These are phyloP conservation scores for Netta rufina DNA, from an alignment of 2,797 vertebrate genomes.

Conservation along the genomic window DNA sequence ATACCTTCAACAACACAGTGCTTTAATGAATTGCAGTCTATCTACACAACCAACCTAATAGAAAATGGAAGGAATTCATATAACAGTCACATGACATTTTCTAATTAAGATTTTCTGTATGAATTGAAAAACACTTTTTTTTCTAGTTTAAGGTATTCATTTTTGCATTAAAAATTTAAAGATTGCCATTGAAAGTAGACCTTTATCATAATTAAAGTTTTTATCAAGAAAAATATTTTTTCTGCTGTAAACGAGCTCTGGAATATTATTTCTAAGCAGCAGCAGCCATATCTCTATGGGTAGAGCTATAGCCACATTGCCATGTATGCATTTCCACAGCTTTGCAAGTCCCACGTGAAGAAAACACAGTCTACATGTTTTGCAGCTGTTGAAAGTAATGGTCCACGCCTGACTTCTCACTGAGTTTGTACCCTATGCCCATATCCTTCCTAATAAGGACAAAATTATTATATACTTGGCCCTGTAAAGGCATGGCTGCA, in stretches of 20 bases:
- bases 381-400: not conserved
- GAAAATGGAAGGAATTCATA: not conserved
- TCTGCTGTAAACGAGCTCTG: not conserved
- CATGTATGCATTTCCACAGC: not conserved
- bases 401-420: not conserved
- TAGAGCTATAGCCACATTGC: not conserved
- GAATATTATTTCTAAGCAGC: not conserved
- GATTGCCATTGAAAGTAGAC: not conserved
- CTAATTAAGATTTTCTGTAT: not conserved
- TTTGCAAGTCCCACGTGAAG: not conserved
- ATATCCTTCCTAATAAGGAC: not conserved
- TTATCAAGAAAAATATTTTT: not conserved
- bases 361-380: not conserved
- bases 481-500: not conserved
- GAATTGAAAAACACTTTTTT: not conserved
- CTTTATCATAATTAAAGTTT: not conserved
- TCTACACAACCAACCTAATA: not conserved
- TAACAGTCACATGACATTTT: not conserved
- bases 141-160: not conserved
- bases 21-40: not conserved
- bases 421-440: not conserved
- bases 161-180: not conserved
- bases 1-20: not conserved
- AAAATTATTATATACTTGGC: not conserved
- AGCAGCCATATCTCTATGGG: not conserved